Conservation (phyloP, 2,113 vertebrate species). For the Forbesichthys papilliferus region DNA sequence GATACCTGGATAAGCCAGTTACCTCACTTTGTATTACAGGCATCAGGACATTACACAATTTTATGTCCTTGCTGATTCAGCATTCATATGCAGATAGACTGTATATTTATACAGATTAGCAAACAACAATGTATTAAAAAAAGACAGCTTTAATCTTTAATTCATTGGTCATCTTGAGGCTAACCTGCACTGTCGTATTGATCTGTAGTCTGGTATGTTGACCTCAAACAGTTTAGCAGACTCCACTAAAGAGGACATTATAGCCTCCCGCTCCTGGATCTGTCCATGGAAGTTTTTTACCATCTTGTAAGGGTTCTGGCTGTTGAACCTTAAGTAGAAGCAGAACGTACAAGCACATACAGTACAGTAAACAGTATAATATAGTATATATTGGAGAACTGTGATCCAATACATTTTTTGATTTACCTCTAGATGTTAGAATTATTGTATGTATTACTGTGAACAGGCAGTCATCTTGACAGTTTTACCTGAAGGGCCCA, state of each 20-base stretch:
- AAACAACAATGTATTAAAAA: too few relatives aligned
- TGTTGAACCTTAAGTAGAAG: slow-evolving; percentile 80
- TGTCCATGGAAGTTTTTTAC: slow-evolving; percentile 81
- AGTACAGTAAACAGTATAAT: too few relatives aligned
- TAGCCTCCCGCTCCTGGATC: slow-evolving; percentile 84
- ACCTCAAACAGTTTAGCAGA: slow-evolving; percentile 92
- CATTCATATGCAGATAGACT: background rate
- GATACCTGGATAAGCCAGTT: too few relatives aligned
- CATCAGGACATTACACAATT: too few relatives aligned
- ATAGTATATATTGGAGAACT: too few relatives aligned
- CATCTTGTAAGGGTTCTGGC: slow-evolving; percentile 76
- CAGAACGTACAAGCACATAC: too few relatives aligned
- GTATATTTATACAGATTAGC: background rate
- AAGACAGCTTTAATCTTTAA: background rate
- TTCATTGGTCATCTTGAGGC: slow-evolving; percentile 37
- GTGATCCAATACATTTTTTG: background rate
- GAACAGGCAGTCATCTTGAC: background rate
- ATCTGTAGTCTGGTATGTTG: slow-evolving; percentile 85
- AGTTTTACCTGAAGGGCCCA: slow-evolving; percentile 85
- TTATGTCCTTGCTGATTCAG: too few relatives aligned
- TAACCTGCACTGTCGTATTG: slow-evolving; percentile 87
- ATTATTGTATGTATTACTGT: too few relatives aligned
- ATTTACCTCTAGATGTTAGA: background rate
- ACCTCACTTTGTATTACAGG: too few relatives aligned
- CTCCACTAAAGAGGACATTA: slow-evolving; percentile 82